Conservation (phyloP, 2,888 invertebrate genomes). For the Tetheella fluctuosa region DNA sequence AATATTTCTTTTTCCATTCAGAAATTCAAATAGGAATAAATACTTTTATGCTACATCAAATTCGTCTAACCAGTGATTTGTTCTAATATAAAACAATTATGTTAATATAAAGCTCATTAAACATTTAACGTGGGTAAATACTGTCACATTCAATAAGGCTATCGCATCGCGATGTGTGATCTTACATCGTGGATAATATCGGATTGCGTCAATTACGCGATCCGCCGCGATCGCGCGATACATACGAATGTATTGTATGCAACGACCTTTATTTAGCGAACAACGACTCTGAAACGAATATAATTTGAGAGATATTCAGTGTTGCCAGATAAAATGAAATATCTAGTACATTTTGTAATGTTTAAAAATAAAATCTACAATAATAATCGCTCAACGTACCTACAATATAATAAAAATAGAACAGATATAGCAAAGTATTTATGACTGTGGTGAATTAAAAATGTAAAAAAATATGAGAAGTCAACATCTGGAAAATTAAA, state of each 20-base stretch:
- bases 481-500: too few species aligned
- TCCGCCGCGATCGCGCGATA: slow-evolving; percentile 73
- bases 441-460: too few species aligned
- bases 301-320: slow-evolving; percentile 8
- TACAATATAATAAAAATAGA: too few species aligned
- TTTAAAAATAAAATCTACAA: too few species aligned
- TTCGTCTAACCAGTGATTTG: slow-evolving; percentile 21
- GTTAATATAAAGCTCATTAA: slow-evolving; percentile 70
- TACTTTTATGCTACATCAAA: slow-evolving; percentile 15
- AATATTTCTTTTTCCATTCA: background rate
- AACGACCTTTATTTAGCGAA: slow-evolving; percentile 60
- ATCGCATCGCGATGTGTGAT: slow-evolving; percentile 72
- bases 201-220: slow-evolving; percentile 81
- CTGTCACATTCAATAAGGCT: slow-evolving; percentile 74
- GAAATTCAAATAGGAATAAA: background rate
- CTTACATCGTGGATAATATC: slow-evolving; percentile 78
- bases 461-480: too few species aligned
- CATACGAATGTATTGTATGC: slow-evolving; percentile 78
- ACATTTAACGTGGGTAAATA: slow-evolving; percentile 68
- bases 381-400: too few species aligned
- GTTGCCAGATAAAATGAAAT: background rate
- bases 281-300: slow-evolving; percentile 15
- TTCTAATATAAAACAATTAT: slow-evolving; percentile 62
- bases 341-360: too few species aligned
- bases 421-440: too few species aligned